Evolutionary conservation across 2,888 invertebrate species (phyloP), one percentile per base, ranked within the genome.

Genomic region (Pachymerium ferrugineum): DNA sequence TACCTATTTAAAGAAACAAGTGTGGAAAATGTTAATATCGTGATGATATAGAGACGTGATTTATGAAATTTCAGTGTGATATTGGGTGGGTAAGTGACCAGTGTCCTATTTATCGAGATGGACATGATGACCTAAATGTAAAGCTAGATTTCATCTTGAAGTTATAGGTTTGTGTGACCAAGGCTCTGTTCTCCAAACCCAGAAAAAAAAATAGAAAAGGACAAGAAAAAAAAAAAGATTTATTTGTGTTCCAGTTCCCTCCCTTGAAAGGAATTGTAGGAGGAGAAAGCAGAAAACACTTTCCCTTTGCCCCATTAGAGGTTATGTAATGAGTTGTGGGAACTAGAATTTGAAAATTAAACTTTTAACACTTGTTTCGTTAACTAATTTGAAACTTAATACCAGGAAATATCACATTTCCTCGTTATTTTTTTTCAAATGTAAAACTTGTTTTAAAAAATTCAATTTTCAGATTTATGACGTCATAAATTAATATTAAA

Each of bases 1-100:
- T 73, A 6, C 73, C 73, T 73, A 12, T 16, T 33, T 22, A n/a
- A 28, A 54, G 62, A 73, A 28, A 30, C 25, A 38, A 71, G 22
- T 38, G n/a, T 16, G 6, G 22, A 54, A 16, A 54, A 54, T 4
- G 33, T 70, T 70, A 70, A 70, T 25, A 19, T 3, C 35, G 14
- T 70, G 10, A 31, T 31, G 25, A 14, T 8, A 31, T 31, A 68
- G n/a, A 14, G 29, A 12, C 6, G 8, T 68, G 16, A 25, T 2
- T 31, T 6, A 25, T 68, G 10, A 68, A 25, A 25, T 25, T 30
- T 54, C 22, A 54, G 22, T 54, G 47, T 54, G 47, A 22, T 54
- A 54, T 22, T 54, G 47, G 47, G 47, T 54, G 47, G 19, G 47
- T 22, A 22, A 54, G 22, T 54, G 47, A 54, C 47, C 19, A 22